phyloP scores from a whole-genome alignment of 2,113 vertebrate species.

The Ammodytes dubius region DNA sequence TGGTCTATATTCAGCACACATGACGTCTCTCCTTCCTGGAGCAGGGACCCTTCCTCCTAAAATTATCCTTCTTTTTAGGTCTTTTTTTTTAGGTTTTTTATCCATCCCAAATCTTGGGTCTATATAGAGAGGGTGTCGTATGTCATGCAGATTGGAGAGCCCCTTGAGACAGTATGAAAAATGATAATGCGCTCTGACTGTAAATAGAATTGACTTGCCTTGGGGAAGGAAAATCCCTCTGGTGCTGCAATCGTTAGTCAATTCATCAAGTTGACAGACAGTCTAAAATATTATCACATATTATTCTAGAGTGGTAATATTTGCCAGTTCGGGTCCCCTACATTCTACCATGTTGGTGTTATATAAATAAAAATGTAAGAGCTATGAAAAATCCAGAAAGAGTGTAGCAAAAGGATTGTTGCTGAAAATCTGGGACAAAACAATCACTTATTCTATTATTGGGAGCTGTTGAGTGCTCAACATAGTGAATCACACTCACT shows the following conservation, averaged over 20 bases:
- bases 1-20: background rate
- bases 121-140: background rate
- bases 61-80: too few species aligned
- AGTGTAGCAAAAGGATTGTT: background rate
- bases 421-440: background rate
- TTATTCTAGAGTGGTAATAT: background rate
- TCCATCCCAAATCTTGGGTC: background rate
- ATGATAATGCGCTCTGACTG: background rate
- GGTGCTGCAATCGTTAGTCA: slow-evolving; percentile 1
- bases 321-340: background rate
- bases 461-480: too few species aligned
- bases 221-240: background rate
- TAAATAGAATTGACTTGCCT: background rate
- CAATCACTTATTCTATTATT: too few species aligned
- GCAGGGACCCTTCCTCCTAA: background rate
- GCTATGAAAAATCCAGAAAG: background rate
- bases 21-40: background rate
- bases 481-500: too few species aligned
- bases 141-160: background rate
- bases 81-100: background rate
- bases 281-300: background rate
- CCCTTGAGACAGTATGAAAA: background rate
- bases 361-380: background rate
- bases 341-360: background rate
- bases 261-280: background rate